A percentile compares a stretch with the other conserved stretches of the same genome.
Evolutionary conservation across 2,888 invertebrate species (phyloP).

Genomic region (Spicauda simplicius): DNA sequence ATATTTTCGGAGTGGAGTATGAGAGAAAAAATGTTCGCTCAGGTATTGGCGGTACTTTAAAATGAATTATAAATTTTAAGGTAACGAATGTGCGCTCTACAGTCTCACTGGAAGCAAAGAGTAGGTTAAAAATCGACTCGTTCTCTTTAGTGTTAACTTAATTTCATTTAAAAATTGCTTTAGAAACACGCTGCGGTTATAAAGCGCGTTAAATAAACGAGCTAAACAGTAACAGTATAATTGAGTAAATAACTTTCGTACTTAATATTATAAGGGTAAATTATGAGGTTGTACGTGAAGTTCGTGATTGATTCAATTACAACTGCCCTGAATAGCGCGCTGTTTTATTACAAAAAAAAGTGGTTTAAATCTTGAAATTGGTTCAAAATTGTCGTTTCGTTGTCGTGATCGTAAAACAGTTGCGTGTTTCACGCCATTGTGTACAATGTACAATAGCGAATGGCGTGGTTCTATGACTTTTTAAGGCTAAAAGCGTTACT

Average conservation of each 20-base stretch:
- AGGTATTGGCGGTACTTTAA: constrained; percentile 19
- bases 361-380: constrained; percentile 21
- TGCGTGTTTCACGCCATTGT: constrained; percentile 25
- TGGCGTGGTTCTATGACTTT: neutral
- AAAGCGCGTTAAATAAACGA: neutral
- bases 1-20: constrained; percentile 37
- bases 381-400: constrained; percentile 23
- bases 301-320: constrained; percentile 30
- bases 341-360: constrained; percentile 19
- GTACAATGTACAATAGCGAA: neutral
- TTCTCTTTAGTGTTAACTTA: constrained; percentile 9
- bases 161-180: constrained; percentile 9
- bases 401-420: constrained; percentile 12
- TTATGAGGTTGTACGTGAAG: constrained; percentile 2
- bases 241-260: constrained; percentile 5
- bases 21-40: constrained; percentile 17
- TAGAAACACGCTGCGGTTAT: constrained; percentile 6
- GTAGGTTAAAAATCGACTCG: constrained; percentile 9
- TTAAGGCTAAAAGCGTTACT: neutral
- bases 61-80: constrained; percentile 32
- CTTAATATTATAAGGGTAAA: constrained; percentile 9
- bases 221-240: constrained; percentile 14
- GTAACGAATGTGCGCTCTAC: constrained; percentile 19
- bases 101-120: constrained; percentile 1
- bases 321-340: constrained; percentile 23